Evolutionary conservation across 2,888 invertebrate genomes (phyloP), one percentile per base, ranked within the genome.

Genomic region (Nyleta sp.): DNA sequence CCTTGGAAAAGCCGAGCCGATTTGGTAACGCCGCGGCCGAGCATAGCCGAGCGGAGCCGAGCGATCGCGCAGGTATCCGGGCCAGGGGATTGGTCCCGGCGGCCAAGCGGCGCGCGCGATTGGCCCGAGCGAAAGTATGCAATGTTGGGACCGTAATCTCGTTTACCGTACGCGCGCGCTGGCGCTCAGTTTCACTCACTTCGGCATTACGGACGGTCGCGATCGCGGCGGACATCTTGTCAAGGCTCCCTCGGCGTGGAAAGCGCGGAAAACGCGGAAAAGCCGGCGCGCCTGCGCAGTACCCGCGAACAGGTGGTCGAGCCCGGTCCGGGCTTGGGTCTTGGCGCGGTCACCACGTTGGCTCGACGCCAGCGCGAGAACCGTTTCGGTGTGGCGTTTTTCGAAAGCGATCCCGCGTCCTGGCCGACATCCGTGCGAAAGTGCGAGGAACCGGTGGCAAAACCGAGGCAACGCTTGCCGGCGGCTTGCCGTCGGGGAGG

Each of bases 111-210:
- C 44, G 38, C 24, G 10, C 48, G 55, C 72, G 55, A 72, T 78
- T 72, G 78, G 62, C 22, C 22, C 55, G 40, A 22, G 48, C 59
- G 71, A 67, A 60, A 62, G 65, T 67, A 59, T 62, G 72, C 60
- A 67, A 55, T 42, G 80, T 59, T 82, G 80, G 59, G 83, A 86
- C 87, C 87, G 85, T 86, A 89, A 89, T 89, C 88, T 88, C 87
- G 84, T 89, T 88, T 88, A 87, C 89, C 87, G 89, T 89, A 86
- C 85, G 84, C 85, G 86, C 85, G 85, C 85, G 11, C n/a, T 84
- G 78, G 83, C 82, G 83, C 85, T 87, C 87, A 88, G 88, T 88
- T 87, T 86, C 84, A 87, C 87, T 89, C 86, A 88, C 88, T 86
- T 86, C 87, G 82, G 88, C 84, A 82, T 83, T 81, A 87, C 87